Evolutionary conservation across 53 echinoderm and acorn worm genomes (phyloP), one percentile per base, ranked within the genome.

Genomic region (Arbacia lixula): DNA sequence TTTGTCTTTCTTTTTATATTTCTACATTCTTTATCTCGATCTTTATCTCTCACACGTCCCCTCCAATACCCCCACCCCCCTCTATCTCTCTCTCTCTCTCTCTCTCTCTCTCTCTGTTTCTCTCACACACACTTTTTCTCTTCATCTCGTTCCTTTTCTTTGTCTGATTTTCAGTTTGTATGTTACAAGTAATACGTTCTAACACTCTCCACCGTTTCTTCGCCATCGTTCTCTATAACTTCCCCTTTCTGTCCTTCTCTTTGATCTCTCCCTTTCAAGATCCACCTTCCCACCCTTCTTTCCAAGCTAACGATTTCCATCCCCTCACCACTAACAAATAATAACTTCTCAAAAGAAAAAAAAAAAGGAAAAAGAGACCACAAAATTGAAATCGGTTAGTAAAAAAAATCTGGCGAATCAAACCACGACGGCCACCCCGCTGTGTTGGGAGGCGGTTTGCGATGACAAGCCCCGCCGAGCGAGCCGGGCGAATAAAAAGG

Each of bases 381-480:
- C n/a, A n/a, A n/a, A n/a, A n/a, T n/a, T n/a, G n/a, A n/a, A n/a
- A n/a, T n/a, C n/a, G n/a, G n/a, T n/a, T n/a, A 21, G 26, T 14
- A 69, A 3, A 2, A 42, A 43, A 69, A 26, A 69, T 42, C 31
- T 3, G 52, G 21, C 53, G 33, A 74, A 74, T 52, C n/a, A 74
- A 74, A 53, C 21, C 54, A 0, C 20, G 35, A 49, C 12, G 51
- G 74, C 74, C 74, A 74, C 74, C n/a, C 74, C 74, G 74, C 74
- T 74, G 74, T 14, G 74, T 31, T 52, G 74, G 74, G 74, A 74
- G 74, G 74, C 74, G 74, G 74, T 74, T 74, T 74, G 74, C 50
- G 74, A 74, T 74, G 53, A 51, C 74, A 74, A 31, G 50, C 52
- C 74, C 52, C 22, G 74, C 74, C 74, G 74, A 74, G 74, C 19